phyloP scores from a whole-genome alignment of 2,888 invertebrate genomes.

The Tinea semifulvella region DNA sequence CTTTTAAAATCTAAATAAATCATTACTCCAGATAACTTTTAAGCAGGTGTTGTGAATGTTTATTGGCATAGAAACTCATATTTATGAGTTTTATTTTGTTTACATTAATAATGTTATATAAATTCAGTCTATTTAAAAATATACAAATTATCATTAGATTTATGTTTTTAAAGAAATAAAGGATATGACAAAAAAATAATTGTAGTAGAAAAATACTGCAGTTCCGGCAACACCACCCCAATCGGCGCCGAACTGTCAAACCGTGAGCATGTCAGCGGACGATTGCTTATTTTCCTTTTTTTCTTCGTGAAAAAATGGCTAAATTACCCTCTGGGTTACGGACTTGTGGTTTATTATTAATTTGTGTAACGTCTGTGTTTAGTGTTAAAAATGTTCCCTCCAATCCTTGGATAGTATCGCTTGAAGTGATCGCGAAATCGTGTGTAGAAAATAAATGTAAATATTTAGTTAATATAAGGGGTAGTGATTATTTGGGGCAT shows the following conservation, averaged over 20 bases:
- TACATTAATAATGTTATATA: too few relatives aligned
- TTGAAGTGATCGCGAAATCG: slow-evolving; percentile 32
- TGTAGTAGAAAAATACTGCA: slow-evolving; percentile 31
- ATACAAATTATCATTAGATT: not conserved
- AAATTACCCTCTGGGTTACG: slow-evolving; percentile 40
- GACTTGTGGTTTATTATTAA: slow-evolving; percentile 58
- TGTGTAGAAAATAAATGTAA: slow-evolving; percentile 46
- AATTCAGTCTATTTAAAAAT: not conserved
- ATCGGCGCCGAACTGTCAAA: slow-evolving; percentile 54
- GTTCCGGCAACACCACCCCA: slow-evolving; percentile 42
- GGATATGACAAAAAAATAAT: slow-evolving; percentile 38
- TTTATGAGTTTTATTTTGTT: too few relatives aligned
- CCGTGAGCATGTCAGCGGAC: slow-evolving; percentile 3
- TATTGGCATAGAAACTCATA: too few relatives aligned
- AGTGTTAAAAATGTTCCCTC: slow-evolving; percentile 26
- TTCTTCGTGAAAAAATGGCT: slow-evolving; percentile 37
- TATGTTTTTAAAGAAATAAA: slow-evolving; percentile 20
- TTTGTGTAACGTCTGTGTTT: slow-evolving; percentile 36
- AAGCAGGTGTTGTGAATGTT: too few relatives aligned
- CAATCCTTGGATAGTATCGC: slow-evolving; percentile 38
- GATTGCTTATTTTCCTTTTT: slow-evolving; percentile 1
- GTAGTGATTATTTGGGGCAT: slow-evolving; percentile 51
- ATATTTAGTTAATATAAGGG: slow-evolving; percentile 52
- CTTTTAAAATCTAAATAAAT: too few relatives aligned
- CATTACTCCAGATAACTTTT: too few relatives aligned